Evolutionary conservation across 2,113 vertebrate genomes (phyloP), one percentile per base, ranked within the genome.

Genomic region (Irena cyanogastra): DNA sequence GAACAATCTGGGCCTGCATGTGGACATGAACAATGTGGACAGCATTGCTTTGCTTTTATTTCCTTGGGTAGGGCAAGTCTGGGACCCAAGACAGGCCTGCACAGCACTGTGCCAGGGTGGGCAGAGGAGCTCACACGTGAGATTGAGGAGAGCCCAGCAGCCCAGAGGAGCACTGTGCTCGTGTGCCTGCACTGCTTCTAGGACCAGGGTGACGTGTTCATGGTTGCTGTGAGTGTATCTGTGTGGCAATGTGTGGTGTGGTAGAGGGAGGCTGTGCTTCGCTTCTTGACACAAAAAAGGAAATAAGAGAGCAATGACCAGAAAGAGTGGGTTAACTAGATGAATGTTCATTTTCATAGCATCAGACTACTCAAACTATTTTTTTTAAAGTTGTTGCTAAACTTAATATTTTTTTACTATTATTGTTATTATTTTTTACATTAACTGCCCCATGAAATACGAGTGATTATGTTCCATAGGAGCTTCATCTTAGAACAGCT

Each of bases 51-150:
- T 88, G 75, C 19, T 8, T 88, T 63, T 74, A 27, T 44, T 64
- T 56, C 56, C 11, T 64, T 39, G 64, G 23, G 10, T 28, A 19
- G 37, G 70, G 9, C 16, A 39, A 39, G 24, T 49, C 11, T 64
- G 9, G 16, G 18, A 6, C 33, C 35, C 1, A 3, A 19, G 57
- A 4, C 16, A 17, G 0, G 0, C 37, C 50, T 45, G 24, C 39
- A 26, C 0, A 0, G 56, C 7, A 9, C 33, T 41, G 0, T 42
- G 61, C 61, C 1, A 1, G 11, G 19, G 26, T 60, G 49, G 63
- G 17, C 13, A 37, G 70, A 82, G 75, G 30, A 71, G 24, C 66
- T 74, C 2, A 0, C 5, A 1, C 2, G 31, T 14, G 39, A 33
- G 47, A 26, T n/a, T 13, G 14, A 7, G 27, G 31, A 26, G 22